Base-by-base conservation (phyloP, 2,797 vertebrate species). In the Mormyrus proboscirostris region DNA sequence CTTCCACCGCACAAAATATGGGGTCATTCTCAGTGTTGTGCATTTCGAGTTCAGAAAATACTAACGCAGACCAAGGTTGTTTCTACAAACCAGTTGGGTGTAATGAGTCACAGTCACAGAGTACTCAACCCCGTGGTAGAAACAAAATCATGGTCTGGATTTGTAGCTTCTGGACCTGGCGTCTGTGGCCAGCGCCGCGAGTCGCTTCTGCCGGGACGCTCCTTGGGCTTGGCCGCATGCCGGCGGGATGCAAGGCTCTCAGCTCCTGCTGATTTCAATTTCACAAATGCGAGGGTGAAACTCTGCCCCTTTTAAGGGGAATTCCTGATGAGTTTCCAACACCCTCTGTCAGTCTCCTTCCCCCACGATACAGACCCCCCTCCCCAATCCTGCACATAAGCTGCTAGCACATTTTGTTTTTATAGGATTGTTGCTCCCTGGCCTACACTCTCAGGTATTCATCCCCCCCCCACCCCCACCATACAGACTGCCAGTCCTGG, bases 261-360 rank as follows among this genome's bases (percentile, higher is more conserved):
- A 73, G 69, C 25, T 16, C 69, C 69, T 16, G 4, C 29, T 73
- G 33, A 41, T 41, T 38, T 76, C 33, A 91, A 89, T 93, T 93
- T 92, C 33, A 41, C 62, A 29, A 65, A 65, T 29, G 62, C 9
- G 9, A 4, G 62, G 62, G 62, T 29, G 69, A 38, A 76, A 49
- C 79, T 49, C 41, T 49, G 93, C 93, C 94, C 95, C 94, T 94
- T 95, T 95, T 95, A 95, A 95, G 94, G 94, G 92, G 57, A 94
- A 94, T 95, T 95, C 93, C 94, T 94, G 93, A 93, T 91, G 88
- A 7, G 89, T 87, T 92, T 95, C 94, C 94, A 94, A 92, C 91
- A 90, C 51, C 33, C 29, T 79, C 88, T 87, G 88, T 76, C 88
- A 82, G 41, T 25, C 89, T 86, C 7, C 25, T 9, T 29, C 25